Evolutionary conservation across 2,888 invertebrate species (phyloP), one percentile per base, ranked within the genome.

Genomic region (Tubulanus polymorphus): DNA sequence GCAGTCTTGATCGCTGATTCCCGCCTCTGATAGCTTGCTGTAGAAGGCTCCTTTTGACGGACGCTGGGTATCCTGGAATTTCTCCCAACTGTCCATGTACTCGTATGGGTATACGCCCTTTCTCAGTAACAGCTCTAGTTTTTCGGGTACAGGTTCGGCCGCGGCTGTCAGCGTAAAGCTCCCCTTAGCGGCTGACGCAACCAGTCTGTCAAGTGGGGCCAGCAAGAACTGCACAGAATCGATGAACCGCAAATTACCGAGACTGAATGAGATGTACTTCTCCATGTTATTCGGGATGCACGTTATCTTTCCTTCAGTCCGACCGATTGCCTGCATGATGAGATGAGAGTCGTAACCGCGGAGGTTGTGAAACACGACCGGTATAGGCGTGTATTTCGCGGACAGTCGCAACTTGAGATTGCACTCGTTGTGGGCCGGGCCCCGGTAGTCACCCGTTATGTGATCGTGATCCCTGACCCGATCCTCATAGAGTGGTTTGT

Each of bases 21-120:
- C 15, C 8, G 41, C 49, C 6, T 48, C 55, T 23, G 47, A 66
- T 55, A 60, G 30, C 15, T 54, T 48, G 53, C 56, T 59, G 56
- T 55, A 66, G 61, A 63, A 66, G 20, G 53, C 52, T 8, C 61
- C 57, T 37, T 35, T 37, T 55, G 29, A 61, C 27, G 30, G 37
- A 29, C 72, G 56, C 51, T 56, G 12, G 26, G 61, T 64, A 59
- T 71, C 68, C 3, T 61, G 25, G 51, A 64, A 72, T 49, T 53
- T 62, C 28, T 63, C 57, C 37, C 52, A 57, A 18, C 61, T 61
- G 47, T 68, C 60, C 59, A 73, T 66, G 51, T 67, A 69, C 35
- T 73, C 68, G 63, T 72, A 75, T 2, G 68, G 70, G 60, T 66
- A 70, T 2, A 70, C 59, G n/a, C 66, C 65, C 62, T 71, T 74